Evolutionary conservation across 2,888 invertebrate genomes (phyloP), one percentile per base, ranked within the genome.

Genomic region (Oegoconia quadripuncta): DNA sequence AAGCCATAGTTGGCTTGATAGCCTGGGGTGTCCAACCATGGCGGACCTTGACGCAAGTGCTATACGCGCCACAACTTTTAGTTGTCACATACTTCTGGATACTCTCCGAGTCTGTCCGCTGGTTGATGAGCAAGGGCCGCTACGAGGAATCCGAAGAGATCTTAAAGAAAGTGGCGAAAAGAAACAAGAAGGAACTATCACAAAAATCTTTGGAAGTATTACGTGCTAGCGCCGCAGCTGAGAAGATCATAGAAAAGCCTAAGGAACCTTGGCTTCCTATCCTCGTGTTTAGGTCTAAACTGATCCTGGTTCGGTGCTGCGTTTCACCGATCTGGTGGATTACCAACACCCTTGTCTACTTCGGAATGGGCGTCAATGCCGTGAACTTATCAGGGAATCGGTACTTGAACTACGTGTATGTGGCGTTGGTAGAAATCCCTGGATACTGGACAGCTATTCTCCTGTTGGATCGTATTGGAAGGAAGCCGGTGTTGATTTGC

Each of bases 11-110:
- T 39, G 94, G 92, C 0, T 64, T 91, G 25, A 76, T 91, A 3
- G 94, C 95, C 0, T 93, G 92, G 90, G 82, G 78, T 30, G 82
- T 90, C 1, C 89, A 89, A 23, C 83, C 92, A 57, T 95, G 95
- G 95, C 89, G 91, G 52, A 63, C 76, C 23, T 74, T 93, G 3
- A 89, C 93, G 2, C 82, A 92, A 13, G 81, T 91, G 2, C 76
- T 93, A 7, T 95, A 94, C 59, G 70, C 88, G 0, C 95, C 94
- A 0, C 90, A 91, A 9, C 66, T 93, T 8, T 56, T 93, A 0
- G 88, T 92, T 28, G 59, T 93, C 17, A 64, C 87, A 6, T 91
- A 92, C 55, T 89, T 90, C 46, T 91, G 91, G 89, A 54, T 91
- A 7, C 70, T 91, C 37, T 90, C 91, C 0, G 92, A 93, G 70